Conservation (phyloP, 2,888 invertebrate species). For the Xylota sylvarum region DNA sequence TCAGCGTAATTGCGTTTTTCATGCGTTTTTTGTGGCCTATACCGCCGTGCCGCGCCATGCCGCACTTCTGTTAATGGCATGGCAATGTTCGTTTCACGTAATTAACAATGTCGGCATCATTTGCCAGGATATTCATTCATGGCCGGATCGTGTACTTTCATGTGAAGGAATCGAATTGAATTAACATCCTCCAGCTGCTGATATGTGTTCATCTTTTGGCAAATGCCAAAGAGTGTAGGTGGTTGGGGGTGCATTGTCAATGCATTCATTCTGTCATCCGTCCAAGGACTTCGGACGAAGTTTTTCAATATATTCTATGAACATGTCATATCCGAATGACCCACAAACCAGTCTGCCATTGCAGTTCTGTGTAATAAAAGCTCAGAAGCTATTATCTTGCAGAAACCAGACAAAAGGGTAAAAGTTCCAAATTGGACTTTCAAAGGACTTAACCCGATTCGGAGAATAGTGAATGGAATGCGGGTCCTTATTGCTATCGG, state of each 20-base stretch:
- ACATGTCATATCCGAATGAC: slow-evolving; percentile 1
- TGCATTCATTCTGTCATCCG: neutral
- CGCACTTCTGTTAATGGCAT: slow-evolving; percentile 52
- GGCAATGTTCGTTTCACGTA: slow-evolving; percentile 56
- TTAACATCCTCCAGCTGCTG: slow-evolving; percentile 25
- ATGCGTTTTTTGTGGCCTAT: slow-evolving; percentile 34
- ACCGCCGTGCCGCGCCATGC: neutral
- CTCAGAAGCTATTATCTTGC: slow-evolving; percentile 16
- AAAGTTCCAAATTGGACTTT: slow-evolving; percentile 39
- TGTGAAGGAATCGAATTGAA: slow-evolving; percentile 51
- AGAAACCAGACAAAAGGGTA: slow-evolving; percentile 2
- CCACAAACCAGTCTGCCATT: neutral
- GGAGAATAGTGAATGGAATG: slow-evolving; percentile 14
- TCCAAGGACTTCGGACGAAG: neutral
- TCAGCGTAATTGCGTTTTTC: slow-evolving; percentile 74
- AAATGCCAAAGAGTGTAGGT: neutral
- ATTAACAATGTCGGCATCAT: slow-evolving; percentile 71
- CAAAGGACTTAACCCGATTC: slow-evolving; percentile 36
- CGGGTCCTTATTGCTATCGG: slow-evolving; percentile 38
- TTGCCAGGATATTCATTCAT: slow-evolving; percentile 47
- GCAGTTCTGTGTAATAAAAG: slow-evolving; percentile 27
- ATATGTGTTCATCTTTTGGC: neutral
- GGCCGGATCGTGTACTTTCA: slow-evolving; percentile 6
- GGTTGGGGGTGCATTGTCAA: neutral
- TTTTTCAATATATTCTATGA: neutral